Base-by-base conservation (phyloP, 2,888 invertebrate species). In the Marasmarcha lunaedactyla region DNA sequence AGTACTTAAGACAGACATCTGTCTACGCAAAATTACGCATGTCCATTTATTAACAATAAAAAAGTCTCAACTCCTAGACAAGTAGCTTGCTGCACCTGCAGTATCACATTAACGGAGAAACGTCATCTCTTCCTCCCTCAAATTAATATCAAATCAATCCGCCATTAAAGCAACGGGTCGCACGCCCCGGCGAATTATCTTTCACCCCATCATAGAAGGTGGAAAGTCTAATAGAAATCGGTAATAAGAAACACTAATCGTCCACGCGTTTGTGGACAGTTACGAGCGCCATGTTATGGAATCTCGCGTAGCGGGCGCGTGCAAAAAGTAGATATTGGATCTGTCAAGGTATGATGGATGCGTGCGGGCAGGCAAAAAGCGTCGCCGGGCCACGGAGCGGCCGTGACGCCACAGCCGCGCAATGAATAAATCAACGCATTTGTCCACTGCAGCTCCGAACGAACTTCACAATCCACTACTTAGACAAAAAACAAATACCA, bases 61-160 rank as follows among this genome's bases (percentile, higher is more conserved):
- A 62, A 63, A 66, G 62, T 55, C 52, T 51, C 59, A 56, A 54
- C 56, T 55, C 60, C 64, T 67, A 68, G 67, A 56, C 54, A 52
- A 54, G 48, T 54, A 52, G 48, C 20, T 20, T 20, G 20, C 3
- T 5, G 20, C 61, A 56, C 50, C 54, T 55, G 61, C 70, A 61
- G 55, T 46, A 48, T 43, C 45, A 36, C 44, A 46, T 49, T 43
- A 44, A 34, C 40, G 25, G 39, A 27, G 57, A 66, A 59, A 68
- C 66, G 66, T 64, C 67, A 63, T 66, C 57, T 59, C 60, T 61
- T 62, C 63, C 61, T 59, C 63, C 63, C 63, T 71, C 71, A 57
- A 73, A 79, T 81, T 79, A 79, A 81, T 81, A 74, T 81, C 81
- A 65, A 79, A 81, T 81, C 78, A 81, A 71, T 76, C 64, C 67